A percentile compares a stretch with the other conserved stretches of the same genome.
Evolutionary conservation across 2,113 vertebrate genomes (phyloP).

Genomic region (Opisthocomus hoazin): DNA sequence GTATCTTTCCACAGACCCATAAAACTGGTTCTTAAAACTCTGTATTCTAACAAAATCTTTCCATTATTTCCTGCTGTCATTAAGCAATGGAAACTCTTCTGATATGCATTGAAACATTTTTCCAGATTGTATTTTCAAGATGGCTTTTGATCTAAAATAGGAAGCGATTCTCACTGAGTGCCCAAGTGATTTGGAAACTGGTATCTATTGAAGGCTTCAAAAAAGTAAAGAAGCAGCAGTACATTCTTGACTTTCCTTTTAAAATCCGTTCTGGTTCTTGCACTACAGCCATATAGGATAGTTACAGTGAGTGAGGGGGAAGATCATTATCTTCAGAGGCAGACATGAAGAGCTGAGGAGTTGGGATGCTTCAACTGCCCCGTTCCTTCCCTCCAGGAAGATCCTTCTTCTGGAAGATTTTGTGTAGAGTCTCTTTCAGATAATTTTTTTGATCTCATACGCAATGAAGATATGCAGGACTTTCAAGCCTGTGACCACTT

Average conservation of each 20-base stretch:
- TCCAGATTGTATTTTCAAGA: conserved; percentile 15
- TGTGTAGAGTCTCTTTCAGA: background rate
- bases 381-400: background rate
- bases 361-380: background rate
- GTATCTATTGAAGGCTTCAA: background rate
- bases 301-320: background rate
- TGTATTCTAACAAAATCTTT: background rate
- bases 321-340: background rate
- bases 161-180: background rate
- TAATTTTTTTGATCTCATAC: background rate
- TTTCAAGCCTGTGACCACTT: background rate
- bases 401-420: background rate
- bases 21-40: background rate
- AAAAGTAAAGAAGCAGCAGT: background rate
- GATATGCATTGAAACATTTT: background rate
- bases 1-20: background rate
- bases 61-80: background rate
- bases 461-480: background rate
- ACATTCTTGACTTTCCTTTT: background rate
- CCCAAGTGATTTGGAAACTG: background rate
- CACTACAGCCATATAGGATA: background rate
- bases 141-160: conserved; percentile 36
- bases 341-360: background rate
- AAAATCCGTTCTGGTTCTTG: background rate
- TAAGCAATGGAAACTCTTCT: background rate